Base-by-base conservation (phyloP, 2,888 invertebrate species). In the Rhodophaea formosa region DNA sequence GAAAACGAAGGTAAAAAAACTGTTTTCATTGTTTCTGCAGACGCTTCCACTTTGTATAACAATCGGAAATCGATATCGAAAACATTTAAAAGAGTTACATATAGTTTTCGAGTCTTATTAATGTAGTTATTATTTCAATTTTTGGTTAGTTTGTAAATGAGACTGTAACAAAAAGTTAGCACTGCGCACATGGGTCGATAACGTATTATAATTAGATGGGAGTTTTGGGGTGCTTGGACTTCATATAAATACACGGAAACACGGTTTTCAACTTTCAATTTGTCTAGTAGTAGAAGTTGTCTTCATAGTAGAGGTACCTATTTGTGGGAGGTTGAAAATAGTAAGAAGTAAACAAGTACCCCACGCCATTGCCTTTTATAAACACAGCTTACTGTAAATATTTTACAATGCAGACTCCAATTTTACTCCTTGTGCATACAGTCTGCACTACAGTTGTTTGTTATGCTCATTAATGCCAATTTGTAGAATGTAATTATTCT, bases 1-100 rank as follows among this genome's bases (percentile, higher is more conserved):
- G 91, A 90, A 92, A 92, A 92, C 87, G 92, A 89, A 92, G 92
- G 92, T 92, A 90, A 86, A 84, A 78, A 84, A 84, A 79, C 35
- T 68, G 65, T 79, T 82, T 84, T 82, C 80, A 86, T 86, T 88
- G 84, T 86, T 79, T 82, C 79, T 78, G 75, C 68, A 67, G 77
- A 81, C 78, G 82, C 84, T 80, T 74, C 60, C 69, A 70, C 62
- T 68, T 64, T 63, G 62, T 61, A 71, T 58, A 58, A 14, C 65
- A 75, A 77, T 74, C 69, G 71, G 64, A 77, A 80, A 82, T 83
- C 77, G 75, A 82, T 82, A 61, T 58, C 58, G 17, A 51, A 16
- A 16, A 35, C 15, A 39, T 17, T 16, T 51, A 16, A 12, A 12
- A 39, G 8, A 16, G 35, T 16, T 17, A 15, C 10, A 35, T 15